Evolutionary conservation across 2,888 invertebrate species (phyloP), one percentile per base, ranked within the genome.

Genomic region (Drosophila rellima): DNA sequence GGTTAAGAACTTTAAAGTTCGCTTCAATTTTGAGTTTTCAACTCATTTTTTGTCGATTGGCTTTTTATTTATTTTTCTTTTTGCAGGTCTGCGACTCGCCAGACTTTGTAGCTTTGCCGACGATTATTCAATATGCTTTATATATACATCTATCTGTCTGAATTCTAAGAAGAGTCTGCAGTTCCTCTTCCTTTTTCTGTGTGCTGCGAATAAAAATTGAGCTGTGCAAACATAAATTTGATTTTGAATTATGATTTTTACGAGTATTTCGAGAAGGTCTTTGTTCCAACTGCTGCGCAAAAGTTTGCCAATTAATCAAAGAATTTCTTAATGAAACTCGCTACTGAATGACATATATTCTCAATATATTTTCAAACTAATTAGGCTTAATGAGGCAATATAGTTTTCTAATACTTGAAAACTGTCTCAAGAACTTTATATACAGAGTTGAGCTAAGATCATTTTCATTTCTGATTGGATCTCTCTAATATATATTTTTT

Each of bases 161-260:
- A 63, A 48, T 63, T 63, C 62, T 63, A 33, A 47, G 62, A 63
- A 63, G 47, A 31, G 39, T 56, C 40, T 8, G 29, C 23, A 40
- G 39, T 52, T 52, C 26, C 44, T 47, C 6, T 44, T 35, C 13
- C 20, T 57, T 29, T 26, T 15, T 33, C 33, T 59, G 45, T 70
- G 39, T 29, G n/a, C 44, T 33, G 10, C 39, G 17, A 31, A n/a
- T 13, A 48, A 59, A 76, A 77, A 76, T 73, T 73, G 44, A 76
- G 68, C 77, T 72, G 72, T 56, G 75, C 75, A 63, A 64, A 76
- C 73, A 78, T 76, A 73, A 72, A 77, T 66, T 62, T 52, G 44
- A 60, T 60, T 70, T 42, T 70, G 45, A 70, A 62, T 51, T 78
- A 78, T 76, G 74, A 70, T 33, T 75, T 70, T 66, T n/a, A 59